Evolutionary conservation across 2,888 invertebrate species (phyloP).

Genomic region (Epirrhoe tristata): DNA sequence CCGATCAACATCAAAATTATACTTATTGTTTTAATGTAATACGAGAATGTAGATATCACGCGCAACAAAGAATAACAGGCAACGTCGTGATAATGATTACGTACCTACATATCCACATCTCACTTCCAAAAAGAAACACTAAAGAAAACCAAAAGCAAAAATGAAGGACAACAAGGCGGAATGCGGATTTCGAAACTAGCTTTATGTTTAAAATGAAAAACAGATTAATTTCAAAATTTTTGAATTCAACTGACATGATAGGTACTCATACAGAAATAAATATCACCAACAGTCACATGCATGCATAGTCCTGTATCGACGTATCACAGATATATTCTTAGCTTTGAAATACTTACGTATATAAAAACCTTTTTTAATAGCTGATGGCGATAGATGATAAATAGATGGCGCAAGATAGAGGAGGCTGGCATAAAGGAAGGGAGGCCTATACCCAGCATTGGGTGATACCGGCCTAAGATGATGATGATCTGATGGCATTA

Average conservation of each 20-base stretch:
- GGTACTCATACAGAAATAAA: not conserved
- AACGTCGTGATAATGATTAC: not conserved
- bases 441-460: too few relatives aligned
- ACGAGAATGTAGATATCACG: not conserved
- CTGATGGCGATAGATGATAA: too few relatives aligned
- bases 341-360: too few relatives aligned
- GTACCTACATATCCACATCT: not conserved
- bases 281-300: not conserved
- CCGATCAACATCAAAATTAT: not conserved
- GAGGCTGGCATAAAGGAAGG: too few relatives aligned
- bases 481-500: too few relatives aligned
- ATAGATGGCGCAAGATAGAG: too few relatives aligned
- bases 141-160: constrained; percentile 8
- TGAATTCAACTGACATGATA: not conserved
- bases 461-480: too few relatives aligned
- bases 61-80: too few relatives aligned
- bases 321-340: too few relatives aligned
- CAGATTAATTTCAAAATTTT: not conserved
- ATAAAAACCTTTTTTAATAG: too few relatives aligned
- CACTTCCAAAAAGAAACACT: not conserved
- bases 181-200: constrained; percentile 18
- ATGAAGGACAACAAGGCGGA: constrained; percentile 22
- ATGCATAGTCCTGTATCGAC: too few relatives aligned
- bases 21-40: not conserved
- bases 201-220: not conserved